A percentile compares a stretch with the other conserved stretches of the same genome.
Conservation (phyloP, 2,888 invertebrate genomes). For the Encarsia formosa region DNA sequence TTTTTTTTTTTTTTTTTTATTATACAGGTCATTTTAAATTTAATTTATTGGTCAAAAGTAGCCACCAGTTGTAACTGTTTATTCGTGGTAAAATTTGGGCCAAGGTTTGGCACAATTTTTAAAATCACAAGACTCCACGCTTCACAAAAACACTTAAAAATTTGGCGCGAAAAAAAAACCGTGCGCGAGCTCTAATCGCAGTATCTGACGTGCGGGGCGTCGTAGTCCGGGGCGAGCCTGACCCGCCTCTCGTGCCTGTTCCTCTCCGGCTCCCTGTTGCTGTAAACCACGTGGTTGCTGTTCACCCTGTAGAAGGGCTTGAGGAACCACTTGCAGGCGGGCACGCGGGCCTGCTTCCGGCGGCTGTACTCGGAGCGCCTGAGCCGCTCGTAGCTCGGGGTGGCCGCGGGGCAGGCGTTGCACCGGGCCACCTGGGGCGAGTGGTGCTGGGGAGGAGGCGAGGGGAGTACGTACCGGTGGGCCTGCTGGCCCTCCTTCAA, state of each 20-base stretch:
- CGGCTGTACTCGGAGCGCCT: background rate
- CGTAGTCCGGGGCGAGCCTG: background rate
- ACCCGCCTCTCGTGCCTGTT: background rate
- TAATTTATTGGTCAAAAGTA: too few relatives aligned
- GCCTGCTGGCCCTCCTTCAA: constrained; percentile 42
- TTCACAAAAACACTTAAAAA: too few relatives aligned
- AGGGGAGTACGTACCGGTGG: constrained; percentile 40
- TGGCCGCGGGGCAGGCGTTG: background rate
- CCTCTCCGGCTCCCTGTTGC: background rate
- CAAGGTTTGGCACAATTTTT: too few relatives aligned
- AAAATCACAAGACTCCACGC: too few relatives aligned
- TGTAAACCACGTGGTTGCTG: background rate
- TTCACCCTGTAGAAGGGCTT: background rate
- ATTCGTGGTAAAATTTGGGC: too few relatives aligned
- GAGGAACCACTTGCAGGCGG: constrained; percentile 5
- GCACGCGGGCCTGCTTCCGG: background rate
- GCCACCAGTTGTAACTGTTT: too few relatives aligned
- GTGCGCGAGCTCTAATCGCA: too few relatives aligned
- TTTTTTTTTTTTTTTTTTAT: too few relatives aligned
- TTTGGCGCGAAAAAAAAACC: too few relatives aligned
- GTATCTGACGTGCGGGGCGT: too few relatives aligned
- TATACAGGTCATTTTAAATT: too few relatives aligned
- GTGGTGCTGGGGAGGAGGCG: background rate
- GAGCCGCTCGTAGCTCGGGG: background rate
- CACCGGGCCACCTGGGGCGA: background rate